Conservation (phyloP, 2,888 invertebrate species). For the Plagodis dolabraria region DNA sequence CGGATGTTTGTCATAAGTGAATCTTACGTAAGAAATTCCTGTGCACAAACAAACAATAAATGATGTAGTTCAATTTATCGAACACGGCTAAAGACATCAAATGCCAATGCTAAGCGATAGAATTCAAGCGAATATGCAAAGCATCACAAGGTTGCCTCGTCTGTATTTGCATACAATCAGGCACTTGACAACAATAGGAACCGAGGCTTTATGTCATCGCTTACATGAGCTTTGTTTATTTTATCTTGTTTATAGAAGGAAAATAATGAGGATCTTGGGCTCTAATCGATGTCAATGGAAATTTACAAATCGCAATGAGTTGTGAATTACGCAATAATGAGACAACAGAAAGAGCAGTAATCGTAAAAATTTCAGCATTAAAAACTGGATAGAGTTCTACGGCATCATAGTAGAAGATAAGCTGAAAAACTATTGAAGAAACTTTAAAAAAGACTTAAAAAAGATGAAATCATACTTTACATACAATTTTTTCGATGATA, state of each 20-base stretch:
- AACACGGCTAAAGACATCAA: conserved; percentile 43
- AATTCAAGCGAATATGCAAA: conserved; percentile 60
- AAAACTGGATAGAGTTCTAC: no score
- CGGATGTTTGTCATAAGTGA: conserved; percentile 14
- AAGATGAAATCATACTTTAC: no score
- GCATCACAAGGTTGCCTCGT: conserved; percentile 56
- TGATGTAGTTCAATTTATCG: conserved; percentile 33
- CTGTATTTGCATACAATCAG: conserved; percentile 72
- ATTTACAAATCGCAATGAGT: conserved; percentile 10
- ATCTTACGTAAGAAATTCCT: conserved; percentile 1
- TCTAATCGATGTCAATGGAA: conserved; percentile 12
- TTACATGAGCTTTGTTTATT: conserved; percentile 29
- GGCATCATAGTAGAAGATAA: no score
- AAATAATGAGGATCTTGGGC: conserved; percentile 20
- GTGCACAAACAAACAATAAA: conserved; percentile 17
- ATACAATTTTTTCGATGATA: no score
- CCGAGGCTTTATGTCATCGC: conserved; percentile 26
- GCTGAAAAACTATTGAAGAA: no score
- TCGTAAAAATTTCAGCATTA: no score
- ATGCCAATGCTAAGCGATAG: conserved; percentile 52
- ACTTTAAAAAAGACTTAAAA: no score
- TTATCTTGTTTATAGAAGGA: conserved; percentile 9
- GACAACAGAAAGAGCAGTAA: no score
- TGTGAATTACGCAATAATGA: neutral
- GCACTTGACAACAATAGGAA: conserved; percentile 52